A percentile compares a stretch with the other conserved stretches of the same genome.
Evolutionary conservation across 1,140 invertebrate genomes (phyloP).

Genomic region (Zaprionus kolodkinae): DNA sequence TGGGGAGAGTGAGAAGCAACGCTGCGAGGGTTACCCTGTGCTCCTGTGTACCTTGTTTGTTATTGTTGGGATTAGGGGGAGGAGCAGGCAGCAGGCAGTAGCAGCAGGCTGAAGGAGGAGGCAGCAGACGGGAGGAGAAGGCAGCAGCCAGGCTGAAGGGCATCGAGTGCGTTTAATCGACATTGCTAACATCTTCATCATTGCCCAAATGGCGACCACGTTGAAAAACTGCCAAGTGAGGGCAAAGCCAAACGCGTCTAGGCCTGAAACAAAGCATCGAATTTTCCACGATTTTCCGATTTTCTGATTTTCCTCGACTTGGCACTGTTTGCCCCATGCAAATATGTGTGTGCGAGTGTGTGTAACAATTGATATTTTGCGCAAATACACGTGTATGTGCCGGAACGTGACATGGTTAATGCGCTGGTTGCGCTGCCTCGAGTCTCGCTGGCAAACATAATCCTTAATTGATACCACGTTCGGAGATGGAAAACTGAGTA

Average conservation of each 20-base stretch:
- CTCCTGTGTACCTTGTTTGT: constrained; percentile 39
- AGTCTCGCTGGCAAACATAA: neutral
- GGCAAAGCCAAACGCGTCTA: constrained; percentile 34
- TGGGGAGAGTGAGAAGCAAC: neutral
- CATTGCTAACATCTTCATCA: constrained; percentile 79
- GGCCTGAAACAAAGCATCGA: neutral
- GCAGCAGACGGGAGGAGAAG: neutral
- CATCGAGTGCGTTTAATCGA: constrained; percentile 67
- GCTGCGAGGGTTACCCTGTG: constrained; percentile 31
- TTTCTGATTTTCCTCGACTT: constrained; percentile 19
- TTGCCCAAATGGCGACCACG: constrained; percentile 38
- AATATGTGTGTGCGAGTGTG: constrained; percentile 51
- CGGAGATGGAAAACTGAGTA: neutral
- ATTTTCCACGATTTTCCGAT: constrained; percentile 7
- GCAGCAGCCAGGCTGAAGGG: constrained; percentile 4
- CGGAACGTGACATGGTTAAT: constrained; percentile 55
- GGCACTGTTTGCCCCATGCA: constrained; percentile 59
- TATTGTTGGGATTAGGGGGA: constrained; percentile 5
- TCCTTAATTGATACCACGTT: constrained; percentile 8
- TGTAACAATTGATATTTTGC: constrained; percentile 73
- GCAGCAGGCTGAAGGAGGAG: neutral
- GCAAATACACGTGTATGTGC: constrained; percentile 49
- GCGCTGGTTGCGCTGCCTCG: neutral
- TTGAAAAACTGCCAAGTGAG: constrained; percentile 51
- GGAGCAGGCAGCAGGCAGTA: neutral